phyloP scores from a whole-genome alignment of 64 coral and sea anemone species.

The Pocillopora damicornis region DNA sequence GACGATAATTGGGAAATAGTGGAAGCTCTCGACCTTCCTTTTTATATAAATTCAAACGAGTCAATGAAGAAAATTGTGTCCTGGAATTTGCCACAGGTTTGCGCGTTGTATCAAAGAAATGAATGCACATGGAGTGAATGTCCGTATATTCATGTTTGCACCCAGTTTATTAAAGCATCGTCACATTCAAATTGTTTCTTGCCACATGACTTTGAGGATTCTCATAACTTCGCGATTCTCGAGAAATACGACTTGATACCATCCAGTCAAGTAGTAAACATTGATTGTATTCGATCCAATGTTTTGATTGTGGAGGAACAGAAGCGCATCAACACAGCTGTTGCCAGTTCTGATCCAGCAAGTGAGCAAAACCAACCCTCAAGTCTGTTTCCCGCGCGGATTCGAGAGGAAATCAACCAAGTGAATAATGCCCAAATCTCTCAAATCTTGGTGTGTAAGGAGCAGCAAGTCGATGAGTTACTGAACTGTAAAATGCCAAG shows the following conservation, averaged over 20 bases:
- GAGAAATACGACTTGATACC: conserved; percentile 16
- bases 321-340: not conserved
- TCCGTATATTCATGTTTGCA: conserved; percentile 45
- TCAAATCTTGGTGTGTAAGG: conserved; percentile 10
- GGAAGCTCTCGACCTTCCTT: not conserved
- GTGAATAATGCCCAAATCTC: no score
- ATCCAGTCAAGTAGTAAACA: not conserved
- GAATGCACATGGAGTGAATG: conserved; percentile 20
- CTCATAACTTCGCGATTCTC: conserved; percentile 17
- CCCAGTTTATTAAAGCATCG: not conserved
- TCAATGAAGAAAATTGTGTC: conserved; percentile 8
- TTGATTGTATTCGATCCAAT: conserved; percentile 8
- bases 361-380: no score
- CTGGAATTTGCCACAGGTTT: conserved; percentile 40
- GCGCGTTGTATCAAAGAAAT: conserved; percentile 22
- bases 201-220: conserved; percentile 12
- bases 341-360: no score
- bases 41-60: not conserved
- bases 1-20: conserved; percentile 19
- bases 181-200: not conserved
- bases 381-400: no score
- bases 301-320: not conserved
- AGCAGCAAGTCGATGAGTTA: not conserved
- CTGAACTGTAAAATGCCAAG: not conserved
- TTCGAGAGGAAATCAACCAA: no score